A percentile compares a stretch with the other conserved stretches of the same genome.
Conservation (phyloP, 53 echinoderm and acorn worm genomes). For the Crossaster papposus region DNA sequence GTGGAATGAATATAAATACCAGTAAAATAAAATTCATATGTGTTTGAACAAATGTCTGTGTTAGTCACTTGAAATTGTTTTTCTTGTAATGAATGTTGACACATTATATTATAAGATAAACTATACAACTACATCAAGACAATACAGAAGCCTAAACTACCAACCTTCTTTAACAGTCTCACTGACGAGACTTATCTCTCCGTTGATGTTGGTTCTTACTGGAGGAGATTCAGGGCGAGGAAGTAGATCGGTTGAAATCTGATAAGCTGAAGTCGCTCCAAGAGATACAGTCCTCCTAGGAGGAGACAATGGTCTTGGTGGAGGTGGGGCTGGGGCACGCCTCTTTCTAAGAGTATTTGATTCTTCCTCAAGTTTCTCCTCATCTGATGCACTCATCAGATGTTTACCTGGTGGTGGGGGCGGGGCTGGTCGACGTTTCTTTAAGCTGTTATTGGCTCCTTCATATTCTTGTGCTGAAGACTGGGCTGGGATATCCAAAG, state of each 20-base stretch:
- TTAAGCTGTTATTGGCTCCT: conserved; percentile 45
- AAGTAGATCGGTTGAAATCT: not conserved
- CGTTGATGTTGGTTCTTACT: not conserved
- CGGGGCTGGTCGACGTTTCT: conserved; percentile 75
- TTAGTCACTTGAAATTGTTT: not conserved
- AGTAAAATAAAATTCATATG: not conserved
- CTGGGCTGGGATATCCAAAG: not conserved
- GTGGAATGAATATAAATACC: not conserved
- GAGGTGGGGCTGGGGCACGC: conserved; percentile 81
- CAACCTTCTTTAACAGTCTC: conserved; percentile 20
- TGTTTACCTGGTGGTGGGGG: conserved; percentile 62
- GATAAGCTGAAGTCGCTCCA: not conserved
- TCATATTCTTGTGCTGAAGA: conserved; percentile 12
- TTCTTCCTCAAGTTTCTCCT: conserved; percentile 31
- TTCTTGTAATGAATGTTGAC: too few species aligned
- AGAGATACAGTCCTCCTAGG: conserved; percentile 36
- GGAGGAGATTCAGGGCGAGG: conserved; percentile 33
- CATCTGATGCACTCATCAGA: conserved; percentile 3
- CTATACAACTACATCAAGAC: not conserved
- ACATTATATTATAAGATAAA: not conserved
- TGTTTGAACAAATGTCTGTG: not conserved
- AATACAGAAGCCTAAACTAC: not conserved
- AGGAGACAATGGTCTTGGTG: conserved; percentile 60
- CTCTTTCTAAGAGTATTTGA: conserved; percentile 61
- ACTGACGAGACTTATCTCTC: not conserved